Percentiles rank a stretch among this genome's conserved stretches.
Conservation (phyloP, 1,140 invertebrate species). For the Rhagoletis pomonella region DNA sequence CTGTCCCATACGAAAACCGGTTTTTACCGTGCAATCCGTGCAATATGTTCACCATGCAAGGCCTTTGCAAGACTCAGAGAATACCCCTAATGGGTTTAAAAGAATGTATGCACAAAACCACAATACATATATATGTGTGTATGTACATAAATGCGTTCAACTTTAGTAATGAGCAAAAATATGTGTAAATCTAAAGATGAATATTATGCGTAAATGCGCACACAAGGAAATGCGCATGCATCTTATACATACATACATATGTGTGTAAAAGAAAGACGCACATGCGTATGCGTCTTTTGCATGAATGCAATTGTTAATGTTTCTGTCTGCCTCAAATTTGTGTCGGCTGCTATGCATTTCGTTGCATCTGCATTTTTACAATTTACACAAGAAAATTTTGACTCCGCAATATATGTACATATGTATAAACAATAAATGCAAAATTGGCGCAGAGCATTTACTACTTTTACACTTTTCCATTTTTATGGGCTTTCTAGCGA, state of each 20-base stretch:
- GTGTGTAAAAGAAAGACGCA: background rate
- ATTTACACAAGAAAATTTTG: background rate
- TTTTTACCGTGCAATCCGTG: no score
- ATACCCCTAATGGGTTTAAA: background rate
- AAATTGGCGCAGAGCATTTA: conserved; percentile 20
- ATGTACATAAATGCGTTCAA: conserved; percentile 9
- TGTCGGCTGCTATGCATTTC: background rate
- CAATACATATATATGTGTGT: background rate
- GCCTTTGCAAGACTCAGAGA: no score
- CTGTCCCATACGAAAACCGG: no score
- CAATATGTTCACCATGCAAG: no score
- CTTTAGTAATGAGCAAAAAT: conserved; percentile 26
- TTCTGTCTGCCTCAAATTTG: conserved; percentile 15
- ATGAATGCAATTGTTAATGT: conserved; percentile 29
- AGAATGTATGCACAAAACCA: background rate
- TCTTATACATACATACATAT: background rate
- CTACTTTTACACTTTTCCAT: background rate
- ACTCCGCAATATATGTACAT: background rate
- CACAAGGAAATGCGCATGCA: background rate
- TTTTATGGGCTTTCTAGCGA: conserved; percentile 13
- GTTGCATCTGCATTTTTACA: background rate
- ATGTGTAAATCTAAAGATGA: background rate
- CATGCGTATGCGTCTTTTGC: background rate
- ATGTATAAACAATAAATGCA: background rate
- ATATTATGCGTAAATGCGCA: background rate